Evolutionary conservation across 2,113 vertebrate genomes (phyloP).

Genomic region (Furnarius figulus): DNA sequence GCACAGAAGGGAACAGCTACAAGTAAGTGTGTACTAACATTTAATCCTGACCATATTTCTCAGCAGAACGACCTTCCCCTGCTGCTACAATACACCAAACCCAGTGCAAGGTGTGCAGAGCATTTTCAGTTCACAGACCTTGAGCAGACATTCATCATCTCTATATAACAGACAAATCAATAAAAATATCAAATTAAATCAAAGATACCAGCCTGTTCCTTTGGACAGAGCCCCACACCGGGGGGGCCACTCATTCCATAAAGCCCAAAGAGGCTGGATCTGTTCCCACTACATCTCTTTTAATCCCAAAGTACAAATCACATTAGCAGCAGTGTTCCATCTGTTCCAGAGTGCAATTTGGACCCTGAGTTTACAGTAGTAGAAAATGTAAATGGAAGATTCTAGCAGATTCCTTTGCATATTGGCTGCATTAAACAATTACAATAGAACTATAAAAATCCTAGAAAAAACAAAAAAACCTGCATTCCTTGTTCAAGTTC

Average conservation of each 20-base stretch:
- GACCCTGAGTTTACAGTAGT: slow-evolving; percentile 65
- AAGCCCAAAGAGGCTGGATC: background rate
- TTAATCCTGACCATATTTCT: background rate
- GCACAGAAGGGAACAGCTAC: background rate
- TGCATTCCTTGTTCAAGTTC: slow-evolving; percentile 56
- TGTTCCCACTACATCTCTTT: slow-evolving; percentile 6
- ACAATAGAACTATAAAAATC: slow-evolving; percentile 49
- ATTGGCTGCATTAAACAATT: slow-evolving; percentile 53
- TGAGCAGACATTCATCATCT: background rate
- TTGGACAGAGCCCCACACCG: background rate
- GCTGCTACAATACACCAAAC: background rate
- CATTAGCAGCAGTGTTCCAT: slow-evolving; percentile 33
- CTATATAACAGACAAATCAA: background rate
- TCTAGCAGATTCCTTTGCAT: slow-evolving; percentile 42
- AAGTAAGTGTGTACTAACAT: background rate
- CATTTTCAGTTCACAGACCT: background rate
- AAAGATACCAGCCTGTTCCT: background rate
- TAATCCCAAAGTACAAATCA: slow-evolving; percentile 50
- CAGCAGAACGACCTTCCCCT: background rate
- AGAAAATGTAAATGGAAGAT: slow-evolving; percentile 45
- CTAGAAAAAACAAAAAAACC: background rate
- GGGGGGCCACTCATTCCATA: background rate
- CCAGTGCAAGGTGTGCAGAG: background rate
- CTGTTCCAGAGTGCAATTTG: slow-evolving; percentile 44
- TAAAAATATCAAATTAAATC: background rate